Evolutionary conservation across 2,797 vertebrate species (phyloP).

Genomic region (Phrynocephalus guinanensis): DNA sequence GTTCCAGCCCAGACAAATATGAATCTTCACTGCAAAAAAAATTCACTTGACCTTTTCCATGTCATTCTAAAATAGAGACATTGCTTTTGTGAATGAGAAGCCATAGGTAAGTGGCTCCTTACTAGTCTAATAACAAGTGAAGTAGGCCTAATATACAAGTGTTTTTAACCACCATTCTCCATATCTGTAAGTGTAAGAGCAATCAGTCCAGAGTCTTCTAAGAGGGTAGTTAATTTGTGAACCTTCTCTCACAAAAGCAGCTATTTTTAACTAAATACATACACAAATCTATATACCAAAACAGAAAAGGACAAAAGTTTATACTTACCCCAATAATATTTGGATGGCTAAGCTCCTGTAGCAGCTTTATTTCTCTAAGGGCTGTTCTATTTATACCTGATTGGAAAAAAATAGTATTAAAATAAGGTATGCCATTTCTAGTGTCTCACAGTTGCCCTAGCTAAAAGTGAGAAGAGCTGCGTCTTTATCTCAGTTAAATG

Average conservation of each 20-base stretch:
- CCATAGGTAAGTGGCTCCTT: background rate
- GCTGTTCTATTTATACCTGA: constrained; percentile 97
- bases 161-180: background rate
- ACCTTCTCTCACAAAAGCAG: background rate
- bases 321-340: constrained; percentile 97
- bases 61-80: background rate
- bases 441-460: background rate
- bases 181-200: background rate
- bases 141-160: background rate
- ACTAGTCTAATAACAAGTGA: background rate
- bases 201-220: background rate
- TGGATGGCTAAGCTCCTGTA: constrained; percentile 94
- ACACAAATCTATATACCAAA: background rate
- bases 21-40: background rate
- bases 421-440: background rate
- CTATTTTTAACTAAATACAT: background rate
- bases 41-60: background rate
- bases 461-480: background rate
- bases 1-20: background rate
- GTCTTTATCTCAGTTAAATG: background rate
- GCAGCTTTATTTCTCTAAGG: constrained; percentile 94
- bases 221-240: background rate
- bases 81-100: background rate
- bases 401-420: constrained; percentile 33
- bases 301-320: constrained; percentile 59